Evolutionary conservation across 2,113 vertebrate genomes (phyloP).

Genomic region (Bombycilla garrulus): DNA sequence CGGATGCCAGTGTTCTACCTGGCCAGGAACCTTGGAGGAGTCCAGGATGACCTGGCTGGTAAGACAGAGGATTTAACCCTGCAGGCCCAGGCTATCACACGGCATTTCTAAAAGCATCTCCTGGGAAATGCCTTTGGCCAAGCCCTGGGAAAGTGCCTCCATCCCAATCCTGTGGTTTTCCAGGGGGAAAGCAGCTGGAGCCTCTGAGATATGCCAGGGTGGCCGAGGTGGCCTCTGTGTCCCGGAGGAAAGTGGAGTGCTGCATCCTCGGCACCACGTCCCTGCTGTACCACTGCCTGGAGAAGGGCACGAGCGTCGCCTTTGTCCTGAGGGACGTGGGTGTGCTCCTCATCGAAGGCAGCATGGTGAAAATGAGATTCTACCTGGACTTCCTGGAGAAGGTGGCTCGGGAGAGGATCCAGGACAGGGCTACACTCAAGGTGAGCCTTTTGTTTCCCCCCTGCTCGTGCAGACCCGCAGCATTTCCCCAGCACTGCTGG

Average conservation of each 20-base stretch:
- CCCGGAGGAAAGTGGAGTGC: not conserved
- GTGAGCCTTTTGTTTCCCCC: not conserved
- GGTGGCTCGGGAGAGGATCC: fast-evolving
- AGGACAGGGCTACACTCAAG: not conserved
- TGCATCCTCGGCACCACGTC: not conserved
- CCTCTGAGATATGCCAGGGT: not conserved
- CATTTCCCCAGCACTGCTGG: not conserved
- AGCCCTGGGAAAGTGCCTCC: too few species aligned
- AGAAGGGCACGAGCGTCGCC: fast-evolving
- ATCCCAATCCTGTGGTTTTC: not conserved
- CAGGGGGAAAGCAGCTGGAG: not conserved
- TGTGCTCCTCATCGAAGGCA: not conserved
- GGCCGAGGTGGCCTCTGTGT: fast-evolving
- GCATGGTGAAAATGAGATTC: not conserved
- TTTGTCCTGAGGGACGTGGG: not conserved
- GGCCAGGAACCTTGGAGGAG: not conserved
- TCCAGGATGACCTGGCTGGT: not conserved
- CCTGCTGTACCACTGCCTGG: not conserved
- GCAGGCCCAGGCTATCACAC: too few species aligned
- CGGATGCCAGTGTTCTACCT: not conserved
- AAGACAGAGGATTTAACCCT: not conserved
- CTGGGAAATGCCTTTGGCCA: fast-evolving
- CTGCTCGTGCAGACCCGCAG: not conserved
- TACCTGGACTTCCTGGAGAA: not conserved
- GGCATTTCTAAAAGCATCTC: not conserved